Conservation (phyloP, 2,888 invertebrate genomes). For the Asteroscopus sphinx region DNA sequence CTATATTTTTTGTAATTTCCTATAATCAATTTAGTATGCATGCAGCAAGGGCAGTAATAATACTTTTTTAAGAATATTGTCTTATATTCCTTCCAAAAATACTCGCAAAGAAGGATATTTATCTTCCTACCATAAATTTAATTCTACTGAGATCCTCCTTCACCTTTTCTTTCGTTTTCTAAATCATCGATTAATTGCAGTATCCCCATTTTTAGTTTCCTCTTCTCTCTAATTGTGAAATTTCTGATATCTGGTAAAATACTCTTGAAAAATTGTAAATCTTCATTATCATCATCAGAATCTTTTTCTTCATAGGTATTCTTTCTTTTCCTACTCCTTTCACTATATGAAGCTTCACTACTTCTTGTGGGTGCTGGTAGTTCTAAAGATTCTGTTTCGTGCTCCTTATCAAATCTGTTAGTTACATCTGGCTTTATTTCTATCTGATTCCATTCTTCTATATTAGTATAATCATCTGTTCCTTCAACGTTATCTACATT, state of each 20-base stretch:
- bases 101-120: neutral
- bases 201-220: constrained; percentile 87
- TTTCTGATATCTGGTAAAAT: constrained; percentile 86
- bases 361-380: neutral
- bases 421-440: constrained; percentile 56
- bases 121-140: neutral
- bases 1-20: neutral
- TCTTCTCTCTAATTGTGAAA: constrained; percentile 85
- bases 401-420: constrained; percentile 16
- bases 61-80: neutral
- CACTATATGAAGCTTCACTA: constrained; percentile 24
- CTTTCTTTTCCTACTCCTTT: constrained; percentile 46
- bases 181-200: constrained; percentile 84
- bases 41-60: neutral
- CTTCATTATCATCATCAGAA: constrained; percentile 63
- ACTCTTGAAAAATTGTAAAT: constrained; percentile 86
- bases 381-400: constrained; percentile 11
- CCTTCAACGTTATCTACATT: constrained; percentile 44
- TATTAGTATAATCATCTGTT: constrained; percentile 38
- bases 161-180: constrained; percentile 59
- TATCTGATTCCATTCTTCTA: constrained; percentile 52
- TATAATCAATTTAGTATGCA: neutral
- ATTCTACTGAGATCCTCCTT: neutral
- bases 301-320: constrained; percentile 34
- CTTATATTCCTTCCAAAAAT: neutral